Conservation (phyloP, 2,888 invertebrate genomes). For the Noctua janthina region DNA sequence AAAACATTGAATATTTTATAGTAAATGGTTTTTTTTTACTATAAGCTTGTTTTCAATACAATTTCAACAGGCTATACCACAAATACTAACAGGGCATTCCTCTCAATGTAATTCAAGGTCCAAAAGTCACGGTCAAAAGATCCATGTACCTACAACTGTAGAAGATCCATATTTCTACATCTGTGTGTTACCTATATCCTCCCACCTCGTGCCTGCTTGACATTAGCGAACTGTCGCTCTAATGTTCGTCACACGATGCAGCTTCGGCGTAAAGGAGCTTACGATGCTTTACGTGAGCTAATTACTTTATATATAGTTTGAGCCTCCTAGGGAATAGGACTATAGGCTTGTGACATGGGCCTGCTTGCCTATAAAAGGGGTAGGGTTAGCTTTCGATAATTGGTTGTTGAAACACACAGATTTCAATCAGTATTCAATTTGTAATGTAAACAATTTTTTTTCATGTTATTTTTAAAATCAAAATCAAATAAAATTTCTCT, state of each 20-base stretch:
- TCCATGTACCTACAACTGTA: background rate
- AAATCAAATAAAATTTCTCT: too few species aligned
- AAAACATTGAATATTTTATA: too few species aligned
- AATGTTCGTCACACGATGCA: constrained; percentile 61
- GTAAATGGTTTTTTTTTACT: background rate
- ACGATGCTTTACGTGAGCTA: constrained; percentile 64
- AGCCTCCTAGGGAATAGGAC: constrained; percentile 13
- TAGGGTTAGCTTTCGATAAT: background rate
- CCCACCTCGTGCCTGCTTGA: constrained; percentile 29
- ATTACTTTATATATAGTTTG: constrained; percentile 68
- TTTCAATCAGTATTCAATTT: background rate
- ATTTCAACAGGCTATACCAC: background rate
- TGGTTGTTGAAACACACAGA: background rate
- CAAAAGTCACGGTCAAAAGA: background rate
- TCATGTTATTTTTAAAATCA: too few species aligned
- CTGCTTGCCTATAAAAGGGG: background rate
- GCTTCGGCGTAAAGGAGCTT: constrained; percentile 57
- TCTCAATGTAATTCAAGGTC: background rate
- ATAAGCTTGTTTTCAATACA: background rate
- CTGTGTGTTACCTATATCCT: constrained; percentile 48
- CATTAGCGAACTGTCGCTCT: constrained; percentile 54
- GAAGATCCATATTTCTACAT: constrained; percentile 34
- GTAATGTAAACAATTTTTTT: too few species aligned
- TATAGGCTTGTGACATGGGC: constrained; percentile 10
- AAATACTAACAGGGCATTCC: background rate